Percentiles rank a stretch among this genome's conserved stretches.
phyloP scores from a whole-genome alignment of 2,888 invertebrate species.

The Lasioglossum morio region DNA sequence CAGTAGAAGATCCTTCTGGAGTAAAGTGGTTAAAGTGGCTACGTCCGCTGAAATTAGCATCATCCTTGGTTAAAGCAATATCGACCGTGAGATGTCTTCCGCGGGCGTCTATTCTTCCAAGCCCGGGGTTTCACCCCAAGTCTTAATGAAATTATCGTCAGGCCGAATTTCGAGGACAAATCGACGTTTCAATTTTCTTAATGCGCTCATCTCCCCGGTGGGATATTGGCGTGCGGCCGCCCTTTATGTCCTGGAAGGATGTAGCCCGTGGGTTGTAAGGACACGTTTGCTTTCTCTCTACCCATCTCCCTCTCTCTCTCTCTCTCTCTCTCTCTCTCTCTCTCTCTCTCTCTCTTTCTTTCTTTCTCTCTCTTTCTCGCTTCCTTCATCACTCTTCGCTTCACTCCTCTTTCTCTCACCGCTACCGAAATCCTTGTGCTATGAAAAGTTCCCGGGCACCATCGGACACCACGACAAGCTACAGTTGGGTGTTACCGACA shows the following conservation, averaged over 20 bases:
- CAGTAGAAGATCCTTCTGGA: constrained; percentile 31
- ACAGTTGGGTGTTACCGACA: constrained; percentile 73
- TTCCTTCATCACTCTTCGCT: background rate
- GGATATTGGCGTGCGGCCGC: constrained; percentile 62
- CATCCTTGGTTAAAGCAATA: constrained; percentile 66
- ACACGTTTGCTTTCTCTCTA: constrained; percentile 25
- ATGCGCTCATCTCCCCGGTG: constrained; percentile 78
- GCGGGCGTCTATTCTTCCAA: constrained; percentile 40
- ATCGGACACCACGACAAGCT: constrained; percentile 52
- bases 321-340: no score
- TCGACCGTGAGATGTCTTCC: constrained; percentile 65
- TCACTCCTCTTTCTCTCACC: background rate
- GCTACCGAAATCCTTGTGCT: constrained; percentile 32
- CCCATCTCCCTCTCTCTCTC: background rate
- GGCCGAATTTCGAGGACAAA: constrained; percentile 81
- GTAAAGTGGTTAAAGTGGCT: constrained; percentile 44
- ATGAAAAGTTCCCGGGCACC: constrained; percentile 39
- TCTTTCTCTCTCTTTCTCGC: background rate
- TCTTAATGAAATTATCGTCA: constrained; percentile 82
- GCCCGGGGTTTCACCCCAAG: constrained; percentile 38
- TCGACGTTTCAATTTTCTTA: constrained; percentile 85
- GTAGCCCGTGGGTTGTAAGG: constrained; percentile 50
- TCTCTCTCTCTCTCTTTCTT: no score
- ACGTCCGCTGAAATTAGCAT: constrained; percentile 71
- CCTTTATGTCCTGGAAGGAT: constrained; percentile 54